These are phyloP conservation scores for Phocides pigmalion DNA, from an alignment of 1,140 invertebrate genomes.

Conservation along the genomic window DNA sequence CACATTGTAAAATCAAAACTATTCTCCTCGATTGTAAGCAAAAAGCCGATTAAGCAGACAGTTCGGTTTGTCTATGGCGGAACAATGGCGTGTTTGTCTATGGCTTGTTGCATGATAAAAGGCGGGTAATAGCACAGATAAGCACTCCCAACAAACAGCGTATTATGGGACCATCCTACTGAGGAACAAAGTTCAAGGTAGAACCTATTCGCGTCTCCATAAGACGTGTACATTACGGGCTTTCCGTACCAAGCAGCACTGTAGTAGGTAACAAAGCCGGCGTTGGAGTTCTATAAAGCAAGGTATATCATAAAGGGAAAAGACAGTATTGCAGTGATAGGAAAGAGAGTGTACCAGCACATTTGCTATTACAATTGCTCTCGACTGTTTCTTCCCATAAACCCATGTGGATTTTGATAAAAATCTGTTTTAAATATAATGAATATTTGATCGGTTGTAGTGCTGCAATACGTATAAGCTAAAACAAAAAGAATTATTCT, in stretches of 20 bases:
- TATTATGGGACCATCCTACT: slow-evolving; percentile 33
- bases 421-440: slow-evolving; percentile 32
- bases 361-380: slow-evolving; percentile 33
- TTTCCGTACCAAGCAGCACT: neutral
- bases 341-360: slow-evolving; percentile 1
- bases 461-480: neutral
- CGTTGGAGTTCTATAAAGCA: neutral
- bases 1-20: slow-evolving; percentile 19
- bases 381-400: slow-evolving; percentile 31
- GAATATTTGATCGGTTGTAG: slow-evolving; percentile 29
- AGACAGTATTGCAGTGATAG: neutral
- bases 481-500: too few relatives aligned
- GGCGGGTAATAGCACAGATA: slow-evolving; percentile 34
- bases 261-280: neutral
- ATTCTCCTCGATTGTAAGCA: slow-evolving; percentile 30
- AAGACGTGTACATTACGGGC: slow-evolving; percentile 7
- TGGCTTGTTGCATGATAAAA: slow-evolving; percentile 36
- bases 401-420: slow-evolving; percentile 29
- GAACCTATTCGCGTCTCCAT: neutral
- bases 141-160: slow-evolving; percentile 33
- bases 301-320: neutral
- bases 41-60: slow-evolving; percentile 32
- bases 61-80: slow-evolving; percentile 34
- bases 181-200: neutral
- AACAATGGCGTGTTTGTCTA: slow-evolving; percentile 36